Base-by-base conservation (phyloP, 2,113 vertebrate genomes). In the Azemiops feae region DNA sequence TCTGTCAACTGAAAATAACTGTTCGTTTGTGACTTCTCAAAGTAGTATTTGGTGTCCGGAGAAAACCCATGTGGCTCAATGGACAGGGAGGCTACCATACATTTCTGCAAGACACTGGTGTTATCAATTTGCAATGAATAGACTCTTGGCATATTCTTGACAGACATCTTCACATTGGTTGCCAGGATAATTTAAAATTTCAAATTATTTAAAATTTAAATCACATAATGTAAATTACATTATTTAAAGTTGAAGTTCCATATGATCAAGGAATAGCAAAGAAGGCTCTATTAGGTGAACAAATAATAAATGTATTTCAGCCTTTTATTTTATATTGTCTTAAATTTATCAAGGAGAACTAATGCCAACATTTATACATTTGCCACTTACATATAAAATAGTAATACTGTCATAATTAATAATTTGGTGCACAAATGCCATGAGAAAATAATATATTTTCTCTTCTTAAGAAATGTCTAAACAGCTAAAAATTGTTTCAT, bases 321-420 rank as follows among this genome's bases (percentile, higher is more conserved):
- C 34, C 50, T 96, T 96, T 89, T 91, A 88, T 94, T 96, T 96
- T 95, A 95, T 91, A 88, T 58, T 53, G 3, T 94, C 55, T 43
- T 94, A 93, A 93, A 90, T 94, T 91, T 27, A 89, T 95, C 92
- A 91, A 95, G 27, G 18, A 52, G 90, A 95, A 18, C 45, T 2
- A 1, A 43, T 94, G 96, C 94, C 93, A 95, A 95, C 89, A 85
- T 94, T 39, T 91, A 96, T 89, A 50, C 50, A 95, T 95, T 57
- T 53, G 95, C 96, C 89, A 94, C 52, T 93, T 64, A 55, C 11
- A 94, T 45, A 34, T 88, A 89, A 11, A 64, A 89, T 64, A 93
- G 55, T 23, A 89, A 92, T 92, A 1, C 45, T 95, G 54, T 94
- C 92, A 95, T n/a, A 4, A 7, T 91, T 94, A 97, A 92, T 95